Conservation (phyloP, 2,888 invertebrate species). For the Cataglyphis rosenhaueri region DNA sequence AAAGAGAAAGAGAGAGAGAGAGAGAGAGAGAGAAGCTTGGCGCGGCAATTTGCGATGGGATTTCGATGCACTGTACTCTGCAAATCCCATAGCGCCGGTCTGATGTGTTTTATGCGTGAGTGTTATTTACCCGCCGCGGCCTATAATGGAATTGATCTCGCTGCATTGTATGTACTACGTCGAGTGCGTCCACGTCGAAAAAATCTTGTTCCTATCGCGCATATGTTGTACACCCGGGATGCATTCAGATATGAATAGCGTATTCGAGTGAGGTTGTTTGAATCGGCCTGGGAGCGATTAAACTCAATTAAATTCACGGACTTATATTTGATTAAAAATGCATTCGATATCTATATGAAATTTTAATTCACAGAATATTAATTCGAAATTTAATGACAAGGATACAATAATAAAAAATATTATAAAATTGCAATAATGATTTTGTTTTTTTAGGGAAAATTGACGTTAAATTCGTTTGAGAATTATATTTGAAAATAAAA, state of each 20-base stretch:
- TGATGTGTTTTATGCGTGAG: conserved; percentile 56
- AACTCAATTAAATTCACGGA: conserved; percentile 41
- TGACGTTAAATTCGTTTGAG: background rate
- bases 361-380: conserved; percentile 25
- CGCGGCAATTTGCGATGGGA: conserved; percentile 52
- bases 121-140: conserved; percentile 54
- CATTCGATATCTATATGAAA: background rate
- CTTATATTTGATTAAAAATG: conserved; percentile 33
- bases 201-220: conserved; percentile 46
- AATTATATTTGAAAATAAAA: background rate
- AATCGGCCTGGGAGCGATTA: conserved; percentile 34
- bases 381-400: background rate
- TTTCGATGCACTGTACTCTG: conserved; percentile 55
- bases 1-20: background rate
- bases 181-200: conserved; percentile 47
- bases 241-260: conserved; percentile 44
- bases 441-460: background rate
- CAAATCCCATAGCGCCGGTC: conserved; percentile 53
- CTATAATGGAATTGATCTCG: conserved; percentile 56
- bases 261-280: conserved; percentile 21
- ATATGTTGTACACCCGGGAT: conserved; percentile 34
- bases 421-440: background rate
- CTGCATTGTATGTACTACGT: conserved; percentile 48
- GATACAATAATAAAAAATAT: background rate
- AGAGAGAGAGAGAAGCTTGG: conserved; percentile 9